These are phyloP conservation scores for Balaenoptera acutorostrata DNA, from an alignment of 2,113 vertebrate species.

Conservation along the genomic window DNA sequence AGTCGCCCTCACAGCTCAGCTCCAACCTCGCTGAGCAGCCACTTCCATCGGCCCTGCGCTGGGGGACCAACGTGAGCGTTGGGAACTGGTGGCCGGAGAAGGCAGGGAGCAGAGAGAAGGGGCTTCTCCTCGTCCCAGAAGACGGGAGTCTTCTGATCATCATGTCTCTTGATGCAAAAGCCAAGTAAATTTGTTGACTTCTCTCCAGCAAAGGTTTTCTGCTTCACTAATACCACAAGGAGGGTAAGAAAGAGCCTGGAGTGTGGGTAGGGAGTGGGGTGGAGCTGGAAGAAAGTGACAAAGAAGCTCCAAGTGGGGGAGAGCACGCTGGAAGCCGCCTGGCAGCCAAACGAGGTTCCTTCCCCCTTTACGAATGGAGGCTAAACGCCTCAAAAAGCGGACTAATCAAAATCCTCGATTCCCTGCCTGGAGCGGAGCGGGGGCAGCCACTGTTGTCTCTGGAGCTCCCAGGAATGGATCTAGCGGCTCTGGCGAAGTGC, in stretches of 20 bases:
- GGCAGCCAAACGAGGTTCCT: neutral
- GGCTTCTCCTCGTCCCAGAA: neutral
- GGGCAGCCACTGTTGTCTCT: neutral
- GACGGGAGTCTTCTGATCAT: neutral
- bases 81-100: neutral
- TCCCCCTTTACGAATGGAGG: neutral
- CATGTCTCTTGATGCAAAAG: no score
- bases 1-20: neutral
- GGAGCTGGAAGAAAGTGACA: neutral
- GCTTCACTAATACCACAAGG: neutral
- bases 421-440: no score
- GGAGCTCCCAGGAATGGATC: neutral
- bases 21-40: neutral
- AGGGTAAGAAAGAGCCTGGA: neutral
- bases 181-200: neutral
- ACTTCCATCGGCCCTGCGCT: accelerated
- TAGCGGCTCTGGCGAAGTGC: neutral
- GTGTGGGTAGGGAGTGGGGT: accelerated
- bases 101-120: neutral
- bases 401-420: neutral
- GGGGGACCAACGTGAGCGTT: neutral
- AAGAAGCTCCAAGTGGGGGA: neutral
- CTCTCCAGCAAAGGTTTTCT: neutral
- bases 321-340: neutral
- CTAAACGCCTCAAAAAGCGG: neutral